Conservation (phyloP, 2,113 vertebrate species). For the Phainopepla nitens region DNA sequence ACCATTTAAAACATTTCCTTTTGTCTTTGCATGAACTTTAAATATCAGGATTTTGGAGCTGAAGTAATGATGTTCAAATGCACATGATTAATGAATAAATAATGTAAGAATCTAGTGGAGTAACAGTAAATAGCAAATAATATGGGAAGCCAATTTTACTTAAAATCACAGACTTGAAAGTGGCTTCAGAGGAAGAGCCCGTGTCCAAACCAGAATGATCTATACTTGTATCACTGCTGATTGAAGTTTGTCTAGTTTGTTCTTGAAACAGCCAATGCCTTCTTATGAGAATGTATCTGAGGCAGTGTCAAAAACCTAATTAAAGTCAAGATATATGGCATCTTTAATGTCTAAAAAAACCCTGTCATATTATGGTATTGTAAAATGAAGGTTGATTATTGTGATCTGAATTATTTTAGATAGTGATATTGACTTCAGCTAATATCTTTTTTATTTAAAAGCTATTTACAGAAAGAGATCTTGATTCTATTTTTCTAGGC, state of each 20-base stretch:
- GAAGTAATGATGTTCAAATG: neutral
- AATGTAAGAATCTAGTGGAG: neutral
- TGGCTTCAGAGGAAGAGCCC: neutral
- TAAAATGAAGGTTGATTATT: neutral
- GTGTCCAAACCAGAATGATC: neutral
- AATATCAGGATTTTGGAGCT: neutral
- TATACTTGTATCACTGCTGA: neutral
- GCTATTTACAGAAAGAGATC: neutral
- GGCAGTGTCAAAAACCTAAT: neutral
- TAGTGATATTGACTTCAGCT: neutral
- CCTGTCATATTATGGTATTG: rapidly evolving
- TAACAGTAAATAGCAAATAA: neutral
- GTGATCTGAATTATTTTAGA: neutral
- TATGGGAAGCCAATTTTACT: neutral
- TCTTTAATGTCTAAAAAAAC: neutral
- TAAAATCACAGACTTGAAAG: neutral
- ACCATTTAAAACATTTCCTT: neutral
- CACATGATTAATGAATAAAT: neutral
- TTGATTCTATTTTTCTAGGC: neutral
- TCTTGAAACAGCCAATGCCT: neutral
- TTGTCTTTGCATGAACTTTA: neutral
- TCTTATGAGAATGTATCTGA: neutral
- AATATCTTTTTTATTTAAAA: neutral
- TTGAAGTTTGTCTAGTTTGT: neutral
- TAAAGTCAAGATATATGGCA: neutral